A percentile compares a stretch with the other conserved stretches of the same genome.
phyloP scores from a whole-genome alignment of 2,888 invertebrate species.

The Andrena hattorfiana region DNA sequence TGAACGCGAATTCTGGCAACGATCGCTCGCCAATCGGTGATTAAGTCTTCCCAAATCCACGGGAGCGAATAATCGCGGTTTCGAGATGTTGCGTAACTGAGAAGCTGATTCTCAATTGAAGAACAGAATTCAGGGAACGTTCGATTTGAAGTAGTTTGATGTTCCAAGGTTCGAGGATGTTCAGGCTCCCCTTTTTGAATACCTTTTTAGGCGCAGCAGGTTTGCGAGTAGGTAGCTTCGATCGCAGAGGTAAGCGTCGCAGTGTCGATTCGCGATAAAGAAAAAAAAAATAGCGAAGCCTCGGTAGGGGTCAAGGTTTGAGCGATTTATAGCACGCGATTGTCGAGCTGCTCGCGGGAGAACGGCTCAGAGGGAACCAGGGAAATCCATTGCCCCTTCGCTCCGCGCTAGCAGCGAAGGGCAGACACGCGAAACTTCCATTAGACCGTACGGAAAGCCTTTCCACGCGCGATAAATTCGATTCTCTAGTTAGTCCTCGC shows the following conservation, averaged over 20 bases:
- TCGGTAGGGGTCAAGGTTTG: constrained; percentile 45
- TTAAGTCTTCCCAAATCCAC: constrained; percentile 12
- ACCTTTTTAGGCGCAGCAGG: not conserved
- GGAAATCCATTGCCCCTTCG: constrained; percentile 36
- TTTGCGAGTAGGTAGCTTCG: constrained; percentile 4
- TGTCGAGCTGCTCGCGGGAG: not conserved
- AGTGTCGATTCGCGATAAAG: constrained; percentile 16
- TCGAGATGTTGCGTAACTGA: constrained; percentile 12
- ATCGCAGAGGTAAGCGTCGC: constrained; percentile 4
- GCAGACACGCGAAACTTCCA: constrained; percentile 47
- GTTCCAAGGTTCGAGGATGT: not conserved
- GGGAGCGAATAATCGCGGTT: constrained; percentile 6
- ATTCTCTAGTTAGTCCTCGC: not conserved
- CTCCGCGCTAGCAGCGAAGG: not conserved
- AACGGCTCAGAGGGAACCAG: not conserved
- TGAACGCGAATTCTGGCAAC: constrained; percentile 26
- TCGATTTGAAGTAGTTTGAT: not conserved
- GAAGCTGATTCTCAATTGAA: not conserved
- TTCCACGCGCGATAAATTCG: constrained; percentile 17
- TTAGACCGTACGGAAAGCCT: constrained; percentile 5
- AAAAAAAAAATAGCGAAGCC: not conserved
- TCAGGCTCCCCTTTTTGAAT: no score
- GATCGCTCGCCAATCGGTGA: constrained; percentile 1
- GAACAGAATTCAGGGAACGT: not conserved
- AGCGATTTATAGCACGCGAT: constrained; percentile 24